phyloP scores from a whole-genome alignment of 2,113 vertebrate genomes.

The Dromaius novaehollandiae region DNA sequence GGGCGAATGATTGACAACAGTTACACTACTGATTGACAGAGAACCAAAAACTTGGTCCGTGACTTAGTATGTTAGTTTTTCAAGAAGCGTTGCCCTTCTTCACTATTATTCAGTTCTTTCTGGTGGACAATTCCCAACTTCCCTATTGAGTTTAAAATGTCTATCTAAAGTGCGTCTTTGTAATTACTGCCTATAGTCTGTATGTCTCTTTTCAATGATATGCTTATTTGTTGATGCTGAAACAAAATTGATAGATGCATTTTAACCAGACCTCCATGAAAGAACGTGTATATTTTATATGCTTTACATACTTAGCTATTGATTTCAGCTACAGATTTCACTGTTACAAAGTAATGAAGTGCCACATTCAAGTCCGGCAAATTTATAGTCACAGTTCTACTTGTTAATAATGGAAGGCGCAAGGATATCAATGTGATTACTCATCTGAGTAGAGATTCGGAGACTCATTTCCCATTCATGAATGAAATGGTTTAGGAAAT shows the following conservation, averaged over 20 bases:
- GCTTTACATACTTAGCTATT: constrained; percentile 15
- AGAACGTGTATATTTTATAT: constrained; percentile 32
- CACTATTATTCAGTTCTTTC: constrained; percentile 29
- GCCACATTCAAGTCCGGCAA: constrained; percentile 18
- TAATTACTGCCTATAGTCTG: constrained; percentile 36
- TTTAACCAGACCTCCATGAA: constrained; percentile 51
- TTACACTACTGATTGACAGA: constrained; percentile 46
- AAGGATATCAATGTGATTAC: constrained; percentile 56
- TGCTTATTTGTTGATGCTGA: constrained; percentile 38
- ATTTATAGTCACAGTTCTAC: constrained; percentile 14
- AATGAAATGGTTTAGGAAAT: constrained; percentile 59
- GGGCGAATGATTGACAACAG: constrained; percentile 41
- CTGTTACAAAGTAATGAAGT: constrained; percentile 35
- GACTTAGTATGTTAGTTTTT: constrained; percentile 58
- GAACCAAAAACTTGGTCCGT: constrained; percentile 39
- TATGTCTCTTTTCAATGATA: constrained; percentile 1
- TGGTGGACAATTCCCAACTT: constrained; percentile 27
- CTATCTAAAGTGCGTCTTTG: constrained; percentile 48
- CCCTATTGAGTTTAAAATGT: constrained; percentile 27
- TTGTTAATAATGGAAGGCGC: constrained; percentile 37
- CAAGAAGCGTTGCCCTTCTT: constrained; percentile 43
- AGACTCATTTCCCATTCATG: constrained; percentile 50
- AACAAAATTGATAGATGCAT: constrained; percentile 40
- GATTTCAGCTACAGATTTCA: constrained; percentile 45
- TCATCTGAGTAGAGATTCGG: constrained; percentile 51